Percentiles rank a stretch among this genome's conserved stretches.
These are phyloP conservation scores for Bradysia coprophila DNA, from an alignment of 1,140 invertebrate species.

Conservation along the genomic window DNA sequence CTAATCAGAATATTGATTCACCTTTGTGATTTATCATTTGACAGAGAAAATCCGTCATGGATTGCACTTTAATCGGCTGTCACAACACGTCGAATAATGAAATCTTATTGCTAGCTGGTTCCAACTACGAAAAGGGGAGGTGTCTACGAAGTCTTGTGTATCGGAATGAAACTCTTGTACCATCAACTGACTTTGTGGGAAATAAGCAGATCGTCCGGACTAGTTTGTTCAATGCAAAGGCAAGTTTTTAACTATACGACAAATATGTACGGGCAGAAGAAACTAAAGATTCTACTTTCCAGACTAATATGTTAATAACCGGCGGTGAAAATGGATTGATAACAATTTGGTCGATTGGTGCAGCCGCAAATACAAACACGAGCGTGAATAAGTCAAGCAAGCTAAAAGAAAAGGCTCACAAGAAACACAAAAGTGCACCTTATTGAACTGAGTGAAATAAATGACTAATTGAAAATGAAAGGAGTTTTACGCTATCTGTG, in stretches of 20 bases:
- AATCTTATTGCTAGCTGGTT: slow-evolving; percentile 39
- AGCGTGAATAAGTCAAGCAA: neutral
- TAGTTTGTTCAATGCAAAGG: slow-evolving; percentile 38
- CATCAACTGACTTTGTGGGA: slow-evolving; percentile 29
- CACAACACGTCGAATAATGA: slow-evolving; percentile 23
- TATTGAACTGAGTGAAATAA: neutral
- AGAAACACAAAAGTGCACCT: neutral
- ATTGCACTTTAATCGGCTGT: slow-evolving; percentile 44
- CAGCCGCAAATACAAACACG: neutral
- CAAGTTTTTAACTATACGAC: slow-evolving; percentile 3
- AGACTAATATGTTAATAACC: slow-evolving; percentile 38
- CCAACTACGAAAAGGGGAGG: slow-evolving; percentile 31
- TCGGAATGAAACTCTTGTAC: slow-evolving; percentile 27
- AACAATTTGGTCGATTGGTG: slow-evolving; percentile 31
- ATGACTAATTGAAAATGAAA: too few species aligned
- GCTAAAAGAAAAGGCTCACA: neutral
- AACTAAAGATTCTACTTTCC: slow-evolving; percentile 9
- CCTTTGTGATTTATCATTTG: slow-evolving; percentile 10
- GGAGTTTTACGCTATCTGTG: too few species aligned
- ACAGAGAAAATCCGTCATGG: slow-evolving; percentile 36
- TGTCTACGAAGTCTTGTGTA: slow-evolving; percentile 35
- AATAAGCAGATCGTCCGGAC: slow-evolving; percentile 49
- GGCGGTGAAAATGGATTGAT: slow-evolving; percentile 43
- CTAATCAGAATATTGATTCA: neutral
- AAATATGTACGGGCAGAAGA: neutral